phyloP scores from a whole-genome alignment of 1,140 invertebrate genomes.

The Drosophila leontia region DNA sequence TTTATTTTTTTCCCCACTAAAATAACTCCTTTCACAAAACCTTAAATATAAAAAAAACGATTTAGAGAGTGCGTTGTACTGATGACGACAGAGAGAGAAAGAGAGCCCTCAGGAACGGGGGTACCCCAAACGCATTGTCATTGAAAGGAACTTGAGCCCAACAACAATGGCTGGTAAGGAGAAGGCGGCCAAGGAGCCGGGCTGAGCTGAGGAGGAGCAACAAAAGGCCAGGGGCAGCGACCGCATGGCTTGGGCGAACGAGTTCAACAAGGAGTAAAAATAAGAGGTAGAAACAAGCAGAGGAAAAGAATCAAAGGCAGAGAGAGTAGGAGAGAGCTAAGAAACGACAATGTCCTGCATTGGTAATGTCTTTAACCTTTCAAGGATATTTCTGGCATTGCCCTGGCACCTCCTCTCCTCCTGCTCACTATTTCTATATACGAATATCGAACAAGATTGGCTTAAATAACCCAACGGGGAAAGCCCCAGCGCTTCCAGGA shows the following conservation, averaged over 20 bases:
- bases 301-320: background rate
- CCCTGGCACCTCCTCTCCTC: constrained; percentile 17
- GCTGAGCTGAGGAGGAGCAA: constrained; percentile 30
- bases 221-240: constrained; percentile 75
- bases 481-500: constrained; percentile 2
- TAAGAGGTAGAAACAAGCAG: constrained; percentile 2
- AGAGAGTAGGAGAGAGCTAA: background rate
- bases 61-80: constrained; percentile 48
- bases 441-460: constrained; percentile 49
- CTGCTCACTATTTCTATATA: constrained; percentile 5
- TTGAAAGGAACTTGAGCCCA: constrained; percentile 77
- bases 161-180: constrained; percentile 39
- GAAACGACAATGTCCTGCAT: constrained; percentile 64
- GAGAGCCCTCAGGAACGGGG: constrained; percentile 9
- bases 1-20: background rate
- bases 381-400: constrained; percentile 78
- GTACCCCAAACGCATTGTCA: constrained; percentile 71
- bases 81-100: constrained; percentile 32
- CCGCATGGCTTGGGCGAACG: constrained; percentile 73
- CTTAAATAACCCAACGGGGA: constrained; percentile 31
- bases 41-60: constrained; percentile 23
- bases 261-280: constrained; percentile 59
- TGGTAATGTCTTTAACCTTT: constrained; percentile 82
- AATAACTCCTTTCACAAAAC: constrained; percentile 10
- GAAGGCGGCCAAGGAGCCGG: constrained; percentile 17